These are phyloP conservation scores for Cyprinodon diabolis DNA, from an alignment of 2,797 vertebrate species.

Conservation along the genomic window DNA sequence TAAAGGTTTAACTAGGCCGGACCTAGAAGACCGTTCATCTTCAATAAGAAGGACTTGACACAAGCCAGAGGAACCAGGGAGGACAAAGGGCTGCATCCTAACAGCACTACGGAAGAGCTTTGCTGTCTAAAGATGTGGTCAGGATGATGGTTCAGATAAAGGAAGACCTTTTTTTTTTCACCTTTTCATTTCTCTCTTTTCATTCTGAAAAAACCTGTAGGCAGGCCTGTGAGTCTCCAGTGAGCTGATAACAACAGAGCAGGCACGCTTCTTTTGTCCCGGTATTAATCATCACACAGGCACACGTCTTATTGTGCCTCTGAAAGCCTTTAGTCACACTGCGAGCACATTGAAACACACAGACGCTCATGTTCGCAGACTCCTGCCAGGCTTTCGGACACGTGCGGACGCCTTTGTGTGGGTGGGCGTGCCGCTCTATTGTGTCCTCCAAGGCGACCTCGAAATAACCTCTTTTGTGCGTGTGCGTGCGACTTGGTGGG, in stretches of 20 bases:
- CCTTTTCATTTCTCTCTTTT: conserved; percentile 43
- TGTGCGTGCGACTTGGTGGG: conserved; percentile 22
- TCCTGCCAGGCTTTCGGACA: conserved; percentile 35
- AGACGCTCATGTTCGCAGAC: conserved; percentile 27
- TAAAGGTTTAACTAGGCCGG: not conserved
- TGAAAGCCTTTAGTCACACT: conserved; percentile 65
- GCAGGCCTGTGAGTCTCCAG: conserved; percentile 53
- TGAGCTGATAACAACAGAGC: conserved; percentile 64
- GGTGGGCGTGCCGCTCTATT: conserved; percentile 37
- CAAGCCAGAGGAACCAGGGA: not conserved
- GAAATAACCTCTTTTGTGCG: conserved; percentile 58
- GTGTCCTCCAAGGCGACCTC: conserved; percentile 43
- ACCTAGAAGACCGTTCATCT: no score
- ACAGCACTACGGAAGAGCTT: no score
- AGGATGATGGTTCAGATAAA: conserved; percentile 5
- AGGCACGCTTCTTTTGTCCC: conserved; percentile 70
- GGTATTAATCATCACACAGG: conserved; percentile 50
- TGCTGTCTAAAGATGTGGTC: conserved; percentile 2
- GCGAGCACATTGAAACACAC: conserved; percentile 37
- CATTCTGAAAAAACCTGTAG: conserved; percentile 41
- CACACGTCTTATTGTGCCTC: conserved; percentile 58
- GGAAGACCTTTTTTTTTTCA: not conserved
- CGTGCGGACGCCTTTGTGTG: conserved; percentile 24
- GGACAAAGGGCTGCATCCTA: not conserved
- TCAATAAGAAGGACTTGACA: not conserved